Conservation (phyloP, 2,113 vertebrate species). For the Aegithalos caudatus region DNA sequence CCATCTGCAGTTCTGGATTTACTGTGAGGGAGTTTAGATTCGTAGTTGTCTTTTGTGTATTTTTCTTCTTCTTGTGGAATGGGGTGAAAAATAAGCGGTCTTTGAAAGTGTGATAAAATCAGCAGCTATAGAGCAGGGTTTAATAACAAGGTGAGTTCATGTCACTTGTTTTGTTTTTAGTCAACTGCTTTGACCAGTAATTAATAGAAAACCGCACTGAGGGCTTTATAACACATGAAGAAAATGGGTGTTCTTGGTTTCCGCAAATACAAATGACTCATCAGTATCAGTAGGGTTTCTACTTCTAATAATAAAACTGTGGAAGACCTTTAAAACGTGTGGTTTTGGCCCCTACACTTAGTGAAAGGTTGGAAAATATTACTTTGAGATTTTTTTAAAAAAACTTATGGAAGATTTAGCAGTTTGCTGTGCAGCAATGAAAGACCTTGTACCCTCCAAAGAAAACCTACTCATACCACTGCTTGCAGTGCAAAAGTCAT, state of each 20-base stretch:
- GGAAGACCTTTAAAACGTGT: slow-evolving; percentile 76
- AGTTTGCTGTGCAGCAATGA: not conserved
- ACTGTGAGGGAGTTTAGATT: not conserved
- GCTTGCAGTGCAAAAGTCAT: slow-evolving; percentile 1
- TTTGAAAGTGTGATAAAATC: slow-evolving; percentile 12
- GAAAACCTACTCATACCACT: not conserved
- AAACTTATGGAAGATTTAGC: slow-evolving; percentile 4
- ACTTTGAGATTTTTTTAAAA: slow-evolving; percentile 45
- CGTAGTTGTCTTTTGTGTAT: accelerated
- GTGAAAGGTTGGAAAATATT: slow-evolving; percentile 84
- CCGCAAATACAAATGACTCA: slow-evolving; percentile 79
- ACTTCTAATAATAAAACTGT: slow-evolving; percentile 83
- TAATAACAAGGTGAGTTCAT: slow-evolving; percentile 25
- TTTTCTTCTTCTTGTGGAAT: slow-evolving; percentile 22
- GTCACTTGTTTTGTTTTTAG: slow-evolving; percentile 40
- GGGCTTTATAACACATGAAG: slow-evolving; percentile 66
- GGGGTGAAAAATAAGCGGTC: not conserved
- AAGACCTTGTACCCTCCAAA: not conserved
- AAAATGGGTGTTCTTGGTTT: slow-evolving; percentile 80
- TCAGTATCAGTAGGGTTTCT: slow-evolving; percentile 78
- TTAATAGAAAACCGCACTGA: slow-evolving; percentile 71
- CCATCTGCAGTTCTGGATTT: slow-evolving; percentile 44
- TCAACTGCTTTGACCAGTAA: slow-evolving; percentile 64
- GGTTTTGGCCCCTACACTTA: slow-evolving; percentile 67
- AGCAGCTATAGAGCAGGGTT: not conserved